Percentiles rank a stretch among this genome's conserved stretches.
Evolutionary conservation across 2,888 invertebrate species (phyloP).

Genomic region (Uloborus plumipes): DNA sequence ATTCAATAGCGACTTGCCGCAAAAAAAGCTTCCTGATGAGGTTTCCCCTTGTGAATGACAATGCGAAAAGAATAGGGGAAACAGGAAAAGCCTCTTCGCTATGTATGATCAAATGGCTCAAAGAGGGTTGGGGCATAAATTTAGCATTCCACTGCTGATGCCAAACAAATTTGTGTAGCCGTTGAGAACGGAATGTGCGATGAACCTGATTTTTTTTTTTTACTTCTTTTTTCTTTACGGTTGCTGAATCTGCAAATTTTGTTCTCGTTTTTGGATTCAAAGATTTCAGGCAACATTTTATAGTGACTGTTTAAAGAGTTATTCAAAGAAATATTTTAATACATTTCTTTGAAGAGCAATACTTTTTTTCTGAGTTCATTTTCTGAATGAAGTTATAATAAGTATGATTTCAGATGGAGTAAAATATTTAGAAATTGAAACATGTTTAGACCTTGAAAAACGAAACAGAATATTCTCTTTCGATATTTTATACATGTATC

Average conservation of each 20-base stretch:
- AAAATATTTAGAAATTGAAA: too few species aligned
- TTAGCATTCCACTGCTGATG: conserved; percentile 39
- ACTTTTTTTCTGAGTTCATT: too few species aligned
- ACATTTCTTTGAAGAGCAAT: too few species aligned
- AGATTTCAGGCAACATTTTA: too few species aligned
- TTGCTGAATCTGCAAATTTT: not conserved
- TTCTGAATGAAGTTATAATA: too few species aligned
- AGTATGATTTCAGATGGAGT: too few species aligned
- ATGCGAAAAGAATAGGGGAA: not conserved
- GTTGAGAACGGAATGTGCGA: conserved; percentile 31
- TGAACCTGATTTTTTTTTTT: conserved; percentile 36
- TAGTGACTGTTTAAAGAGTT: too few species aligned
- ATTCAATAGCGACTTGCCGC: conserved; percentile 38
- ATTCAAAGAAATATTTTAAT: too few species aligned
- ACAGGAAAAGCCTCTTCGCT: not conserved
- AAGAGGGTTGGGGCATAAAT: conserved; percentile 2
- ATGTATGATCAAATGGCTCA: not conserved
- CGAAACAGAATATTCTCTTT: too few species aligned
- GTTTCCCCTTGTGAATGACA: conserved; percentile 40
- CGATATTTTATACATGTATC: too few species aligned
- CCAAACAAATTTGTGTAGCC: conserved; percentile 34
- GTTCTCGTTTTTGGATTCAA: too few species aligned
- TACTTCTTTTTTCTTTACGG: conserved; percentile 1
- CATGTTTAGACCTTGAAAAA: too few species aligned
- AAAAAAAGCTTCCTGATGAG: conserved; percentile 40